Conservation (phyloP, 2,888 invertebrate genomes). For the Apamea sordens region DNA sequence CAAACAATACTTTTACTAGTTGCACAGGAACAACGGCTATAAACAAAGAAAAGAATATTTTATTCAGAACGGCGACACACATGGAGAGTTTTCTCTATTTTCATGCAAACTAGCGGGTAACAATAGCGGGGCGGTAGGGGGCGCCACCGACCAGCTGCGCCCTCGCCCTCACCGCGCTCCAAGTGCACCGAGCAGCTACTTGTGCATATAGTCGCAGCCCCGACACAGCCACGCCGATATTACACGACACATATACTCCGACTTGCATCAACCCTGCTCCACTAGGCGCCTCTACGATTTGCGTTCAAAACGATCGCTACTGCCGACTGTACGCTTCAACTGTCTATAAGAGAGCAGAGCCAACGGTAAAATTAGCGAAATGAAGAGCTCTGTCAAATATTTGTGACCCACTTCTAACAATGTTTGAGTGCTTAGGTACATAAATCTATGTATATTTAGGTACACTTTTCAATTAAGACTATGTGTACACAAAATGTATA, state of each 20-base stretch:
- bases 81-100: conserved; percentile 87
- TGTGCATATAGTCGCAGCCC: conserved; percentile 32
- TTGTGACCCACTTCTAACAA: conserved; percentile 61
- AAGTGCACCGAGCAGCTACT: conserved; percentile 74
- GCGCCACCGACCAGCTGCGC: conserved; percentile 75
- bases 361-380: conserved; percentile 66
- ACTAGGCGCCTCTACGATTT: neutral
- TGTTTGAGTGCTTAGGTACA: conserved; percentile 57
- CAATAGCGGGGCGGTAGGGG: conserved; percentile 80
- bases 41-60: conserved; percentile 87
- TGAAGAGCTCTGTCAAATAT: conserved; percentile 66
- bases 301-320: conserved; percentile 2
- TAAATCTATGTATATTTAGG: conserved; percentile 44
- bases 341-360: conserved; percentile 52
- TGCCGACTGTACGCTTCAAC: conserved; percentile 10
- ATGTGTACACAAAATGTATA: conserved; percentile 40
- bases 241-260: conserved; percentile 18
- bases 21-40: conserved; percentile 81
- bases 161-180: conserved; percentile 79
- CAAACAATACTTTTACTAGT: conserved; percentile 84
- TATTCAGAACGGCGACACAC: conserved; percentile 86
- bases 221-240: conserved; percentile 14
- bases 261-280: neutral
- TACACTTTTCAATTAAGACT: conserved; percentile 61
- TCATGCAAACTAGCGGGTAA: conserved; percentile 87